phyloP scores from a whole-genome alignment of 2,113 vertebrate species.

The Aythya baeri region DNA sequence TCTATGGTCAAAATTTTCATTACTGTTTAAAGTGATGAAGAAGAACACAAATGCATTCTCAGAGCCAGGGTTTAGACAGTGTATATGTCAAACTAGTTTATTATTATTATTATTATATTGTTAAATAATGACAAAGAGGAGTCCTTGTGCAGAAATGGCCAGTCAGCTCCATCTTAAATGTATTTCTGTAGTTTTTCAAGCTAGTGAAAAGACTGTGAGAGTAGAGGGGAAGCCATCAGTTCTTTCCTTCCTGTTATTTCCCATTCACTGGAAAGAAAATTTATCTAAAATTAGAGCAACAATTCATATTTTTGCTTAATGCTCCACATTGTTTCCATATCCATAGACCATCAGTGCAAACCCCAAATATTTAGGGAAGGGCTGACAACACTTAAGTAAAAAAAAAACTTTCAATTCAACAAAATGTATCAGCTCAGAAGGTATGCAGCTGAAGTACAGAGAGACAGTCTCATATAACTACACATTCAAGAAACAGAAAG shows the following conservation, averaged over 20 bases:
- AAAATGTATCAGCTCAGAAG: background rate
- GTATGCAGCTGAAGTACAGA: background rate
- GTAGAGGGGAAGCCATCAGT: background rate
- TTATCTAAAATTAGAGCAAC: background rate
- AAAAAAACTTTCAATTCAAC: background rate
- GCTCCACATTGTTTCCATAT: background rate
- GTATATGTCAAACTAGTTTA: background rate
- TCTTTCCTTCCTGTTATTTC: background rate
- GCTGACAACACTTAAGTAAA: background rate
- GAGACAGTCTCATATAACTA: background rate
- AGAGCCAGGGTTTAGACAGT: background rate
- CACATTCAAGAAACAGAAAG: background rate
- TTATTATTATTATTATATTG: background rate
- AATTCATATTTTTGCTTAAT: background rate
- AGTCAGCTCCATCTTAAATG: background rate
- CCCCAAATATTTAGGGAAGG: background rate
- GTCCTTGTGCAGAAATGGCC: background rate
- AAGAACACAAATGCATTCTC: background rate
- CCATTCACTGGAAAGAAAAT: constrained; percentile 7
- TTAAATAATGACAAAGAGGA: background rate
- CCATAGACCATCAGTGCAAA: background rate
- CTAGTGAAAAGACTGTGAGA: background rate
- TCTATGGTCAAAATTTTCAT: background rate
- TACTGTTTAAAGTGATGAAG: background rate
- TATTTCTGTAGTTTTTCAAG: background rate